Base-by-base conservation (phyloP, 2,888 invertebrate genomes). In the Zaprionus lineosus region DNA sequence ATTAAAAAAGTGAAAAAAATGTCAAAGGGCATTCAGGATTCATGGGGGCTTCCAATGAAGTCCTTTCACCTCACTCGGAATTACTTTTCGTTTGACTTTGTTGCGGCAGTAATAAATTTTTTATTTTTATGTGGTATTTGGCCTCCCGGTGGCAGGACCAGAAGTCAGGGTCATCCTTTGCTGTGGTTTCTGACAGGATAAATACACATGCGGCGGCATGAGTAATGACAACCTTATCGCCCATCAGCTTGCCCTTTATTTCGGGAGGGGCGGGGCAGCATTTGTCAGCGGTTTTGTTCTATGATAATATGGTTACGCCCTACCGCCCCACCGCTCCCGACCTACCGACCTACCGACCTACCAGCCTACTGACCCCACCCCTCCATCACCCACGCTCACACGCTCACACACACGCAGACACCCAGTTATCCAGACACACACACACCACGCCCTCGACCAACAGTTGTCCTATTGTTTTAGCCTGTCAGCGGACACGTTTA, bases 201-300 rank as follows among this genome's bases (percentile, higher is more conserved):
- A 71, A 60, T 48, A 60, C 63, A 61, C 59, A 56, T n/a, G n/a
- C n/a, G n/a, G 26, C 11, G 34, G 59, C 29, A 63, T 74, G 77
- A 69, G 62, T 77, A 74, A 74, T 74, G 77, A 60, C 70, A 74
- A 58, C 48, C 69, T 70, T 71, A 74, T 73, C 50, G 60, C 29
- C 57, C 44, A 67, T 67, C 62, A 58, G 55, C 57, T 52, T 52
- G 34, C 29, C 21, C 39, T 50, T 43, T 6, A 39, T 37, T 34
- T 34, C 28, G 41, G 55, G 3, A 11, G 19, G 28, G 7, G 3
- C 2, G 43, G 39, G 18, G 3, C 5, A 11, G 8, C 34, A 21
- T 24, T 51, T 51, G 67, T 60, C 53, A 46, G 34, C 53, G 43
- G 14, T 39, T 57, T 55, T 67, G 41, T 46, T 47, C 34, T 34